Base-by-base conservation (phyloP, 2,888 invertebrate species). In the Yponomeuta plumbellus region DNA sequence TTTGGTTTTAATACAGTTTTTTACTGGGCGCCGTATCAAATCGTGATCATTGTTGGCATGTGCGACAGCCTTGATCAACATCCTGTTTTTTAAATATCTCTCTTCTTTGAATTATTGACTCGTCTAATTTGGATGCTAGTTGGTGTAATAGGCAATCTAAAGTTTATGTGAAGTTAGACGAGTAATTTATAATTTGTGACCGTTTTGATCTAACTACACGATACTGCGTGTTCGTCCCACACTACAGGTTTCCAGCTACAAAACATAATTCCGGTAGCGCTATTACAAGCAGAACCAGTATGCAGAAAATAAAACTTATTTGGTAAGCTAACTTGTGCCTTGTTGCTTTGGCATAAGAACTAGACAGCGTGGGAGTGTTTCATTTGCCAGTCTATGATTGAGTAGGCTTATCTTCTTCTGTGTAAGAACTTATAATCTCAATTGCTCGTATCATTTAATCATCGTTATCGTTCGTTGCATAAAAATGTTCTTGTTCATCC, bases 251-350 rank as follows among this genome's bases (percentile, higher is more conserved):
- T 23, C 17, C 4, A 61, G 34, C 61, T 34, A 61, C 23, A 61
- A 61, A 59, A 61, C 61, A 26, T 61, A 61, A 61, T 61, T 61
- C 61, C 61, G 61, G 61, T 61, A 61, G 61, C 59, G 59, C 61
- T 23, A 61, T 61, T 61, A 61, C 26, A n/a, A 34, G 34, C 34
- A 61, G 11, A 61, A 61, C 61, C 61, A 61, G 61, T 34, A 61
- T 34, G 34, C 61, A 59, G 21, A 21, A 59, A 59, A 59, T 21
- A 59, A 59, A 22, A 59, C 13, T 59, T 20, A 22, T 5, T 59
- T 23, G 59, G 13, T 22, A 8, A 13, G 21, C 21, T 22, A 59
- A 11, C 5, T 17, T 52, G 17, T 13, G 13, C 44, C 44, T 52
- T 52, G 44, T 17, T 52, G 44, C 17, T 52, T 52, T 52, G 59